A percentile compares a stretch with the other conserved stretches of the same genome.
Evolutionary conservation across 2,797 vertebrate genomes (phyloP).

Genomic region (Pelobates cultripes): DNA sequence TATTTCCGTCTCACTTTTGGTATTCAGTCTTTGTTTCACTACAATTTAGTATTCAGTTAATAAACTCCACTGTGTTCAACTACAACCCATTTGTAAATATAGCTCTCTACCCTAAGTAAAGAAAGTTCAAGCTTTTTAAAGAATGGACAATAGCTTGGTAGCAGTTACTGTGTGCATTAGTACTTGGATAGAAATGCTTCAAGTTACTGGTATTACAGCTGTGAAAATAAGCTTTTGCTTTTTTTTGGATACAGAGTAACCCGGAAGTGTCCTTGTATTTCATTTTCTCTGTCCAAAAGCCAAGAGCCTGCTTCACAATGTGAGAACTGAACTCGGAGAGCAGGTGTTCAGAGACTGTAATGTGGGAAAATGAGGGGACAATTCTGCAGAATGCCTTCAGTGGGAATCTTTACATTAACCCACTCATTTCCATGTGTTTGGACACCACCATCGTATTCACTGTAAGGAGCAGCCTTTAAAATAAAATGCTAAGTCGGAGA

Average conservation of each 20-base stretch:
- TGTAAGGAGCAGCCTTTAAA: background rate
- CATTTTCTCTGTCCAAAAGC: slow-evolving; percentile 9
- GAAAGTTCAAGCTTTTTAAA: no score
- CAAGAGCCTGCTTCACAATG: slow-evolving; percentile 28
- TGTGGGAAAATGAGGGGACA: slow-evolving; percentile 1
- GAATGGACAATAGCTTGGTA: background rate
- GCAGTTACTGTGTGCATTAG: slow-evolving; percentile 21
- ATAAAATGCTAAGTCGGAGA: background rate
- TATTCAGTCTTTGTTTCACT: no score
- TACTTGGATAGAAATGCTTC: background rate
- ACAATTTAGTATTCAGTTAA: no score
- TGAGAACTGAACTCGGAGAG: slow-evolving; percentile 21
- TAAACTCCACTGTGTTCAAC: no score
- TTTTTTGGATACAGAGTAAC: slow-evolving; percentile 17
- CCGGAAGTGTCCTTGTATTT: slow-evolving; percentile 9
- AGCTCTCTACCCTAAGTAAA: no score
- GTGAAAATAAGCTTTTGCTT: slow-evolving; percentile 40
- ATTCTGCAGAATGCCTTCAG: slow-evolving; percentile 9
- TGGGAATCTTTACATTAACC: background rate
- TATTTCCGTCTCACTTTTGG: no score
- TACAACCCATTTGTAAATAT: no score
- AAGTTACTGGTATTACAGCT: slow-evolving; percentile 11
- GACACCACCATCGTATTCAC: background rate
- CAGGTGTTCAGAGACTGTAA: slow-evolving; percentile 20
- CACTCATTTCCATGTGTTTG: background rate